These are phyloP conservation scores for Ormyrus rosae DNA, from an alignment of 2,888 invertebrate genomes.

Conservation along the genomic window DNA sequence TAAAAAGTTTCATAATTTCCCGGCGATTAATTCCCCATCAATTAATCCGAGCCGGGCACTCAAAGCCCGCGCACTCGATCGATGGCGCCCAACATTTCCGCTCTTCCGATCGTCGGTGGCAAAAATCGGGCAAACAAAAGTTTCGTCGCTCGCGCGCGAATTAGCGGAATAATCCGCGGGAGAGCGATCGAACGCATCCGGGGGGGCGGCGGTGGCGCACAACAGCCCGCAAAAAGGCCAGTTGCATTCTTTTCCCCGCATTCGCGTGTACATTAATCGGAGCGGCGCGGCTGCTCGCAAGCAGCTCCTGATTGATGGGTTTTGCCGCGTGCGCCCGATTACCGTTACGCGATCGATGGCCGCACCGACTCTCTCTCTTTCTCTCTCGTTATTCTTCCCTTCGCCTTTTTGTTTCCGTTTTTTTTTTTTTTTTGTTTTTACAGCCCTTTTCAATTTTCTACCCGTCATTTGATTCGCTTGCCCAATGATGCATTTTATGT, in stretches of 20 bases:
- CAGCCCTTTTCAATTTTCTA: constrained; percentile 33
- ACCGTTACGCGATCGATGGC: constrained; percentile 6
- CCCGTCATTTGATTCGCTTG: constrained; percentile 23
- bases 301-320: constrained; percentile 6
- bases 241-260: not conserved
- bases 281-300: not conserved
- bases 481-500: constrained; percentile 7
- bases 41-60: no score
- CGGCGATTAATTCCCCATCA: no score
- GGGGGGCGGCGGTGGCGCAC: not conserved
- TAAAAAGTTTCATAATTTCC: no score
- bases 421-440: not conserved
- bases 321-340: constrained; percentile 3
- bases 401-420: not conserved
- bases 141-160: no score
- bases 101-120: no score
- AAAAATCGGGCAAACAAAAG: no score
- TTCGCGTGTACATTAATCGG: constrained; percentile 12
- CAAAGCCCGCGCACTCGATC: no score
- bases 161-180: no score
- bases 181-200: not conserved
- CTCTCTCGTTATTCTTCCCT: constrained; percentile 10
- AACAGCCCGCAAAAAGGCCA: not conserved
- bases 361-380: not conserved
- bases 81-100: no score